A percentile compares a stretch with the other conserved stretches of the same genome.
Conservation (phyloP, 2,113 vertebrate species). For the Silurus asotus region DNA sequence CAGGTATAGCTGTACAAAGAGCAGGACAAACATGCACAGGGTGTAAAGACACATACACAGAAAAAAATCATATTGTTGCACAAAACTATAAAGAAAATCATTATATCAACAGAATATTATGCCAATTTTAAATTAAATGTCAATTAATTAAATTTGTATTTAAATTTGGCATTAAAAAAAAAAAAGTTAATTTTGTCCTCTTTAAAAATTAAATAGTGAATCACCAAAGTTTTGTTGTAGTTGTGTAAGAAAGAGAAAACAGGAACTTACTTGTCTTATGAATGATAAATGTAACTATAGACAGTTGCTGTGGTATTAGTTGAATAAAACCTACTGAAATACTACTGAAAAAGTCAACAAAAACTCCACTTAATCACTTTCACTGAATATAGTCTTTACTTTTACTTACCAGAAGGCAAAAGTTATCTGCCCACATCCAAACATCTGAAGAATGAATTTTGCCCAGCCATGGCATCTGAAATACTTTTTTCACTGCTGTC, state of each 20-base stretch:
- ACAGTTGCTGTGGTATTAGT: background rate
- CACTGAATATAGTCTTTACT: background rate
- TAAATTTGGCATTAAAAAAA: background rate
- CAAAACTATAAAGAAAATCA: background rate
- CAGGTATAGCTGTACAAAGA: background rate
- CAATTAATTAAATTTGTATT: background rate
- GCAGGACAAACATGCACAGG: background rate
- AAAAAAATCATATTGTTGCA: background rate
- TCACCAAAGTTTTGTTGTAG: background rate
- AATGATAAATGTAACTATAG: background rate
- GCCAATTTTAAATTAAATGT: no score
- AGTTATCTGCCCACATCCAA: slow-evolving; percentile 93
- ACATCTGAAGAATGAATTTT: slow-evolving; percentile 73
- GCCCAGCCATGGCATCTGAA: slow-evolving; percentile 91
- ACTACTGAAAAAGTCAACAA: background rate
- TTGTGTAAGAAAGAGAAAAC: background rate
- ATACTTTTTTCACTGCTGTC: slow-evolving; percentile 82
- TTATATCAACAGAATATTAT: background rate
- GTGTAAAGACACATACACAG: background rate
- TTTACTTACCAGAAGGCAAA: slow-evolving; percentile 86
- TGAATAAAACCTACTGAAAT: background rate
- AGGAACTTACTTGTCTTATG: background rate
- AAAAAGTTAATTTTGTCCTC: no score
- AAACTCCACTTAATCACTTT: background rate
- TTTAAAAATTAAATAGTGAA: no score